Conservation (phyloP, 2,797 vertebrate genomes). For the Amphiprion clarkii region DNA sequence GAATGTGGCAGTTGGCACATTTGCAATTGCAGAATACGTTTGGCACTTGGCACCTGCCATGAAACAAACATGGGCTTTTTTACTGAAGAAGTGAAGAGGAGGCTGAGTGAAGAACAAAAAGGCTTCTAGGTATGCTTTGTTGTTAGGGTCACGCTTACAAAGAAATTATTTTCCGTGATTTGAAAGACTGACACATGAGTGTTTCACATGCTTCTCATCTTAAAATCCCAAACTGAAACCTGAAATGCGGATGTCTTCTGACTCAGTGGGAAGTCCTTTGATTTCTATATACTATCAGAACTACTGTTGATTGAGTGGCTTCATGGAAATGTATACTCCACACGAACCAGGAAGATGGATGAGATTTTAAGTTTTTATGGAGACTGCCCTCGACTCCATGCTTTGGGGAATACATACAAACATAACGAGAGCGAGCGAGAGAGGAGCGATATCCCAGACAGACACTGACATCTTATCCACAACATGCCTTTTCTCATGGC, state of each 20-base stretch:
- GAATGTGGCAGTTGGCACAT: not conserved
- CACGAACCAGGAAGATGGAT: slow-evolving; percentile 18
- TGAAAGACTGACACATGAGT: slow-evolving; percentile 19
- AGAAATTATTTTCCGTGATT: slow-evolving; percentile 24
- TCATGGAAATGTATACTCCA: slow-evolving; percentile 21
- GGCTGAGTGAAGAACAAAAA: slow-evolving; percentile 17
- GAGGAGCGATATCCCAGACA: slow-evolving; percentile 66
- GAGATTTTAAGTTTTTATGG: slow-evolving; percentile 33
- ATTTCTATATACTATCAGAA: slow-evolving; percentile 23
- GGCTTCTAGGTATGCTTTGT: not conserved
- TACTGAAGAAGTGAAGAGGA: not conserved
- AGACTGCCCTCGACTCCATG: slow-evolving; percentile 31
- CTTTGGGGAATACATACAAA: slow-evolving; percentile 17
- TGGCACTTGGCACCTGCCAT: not conserved
- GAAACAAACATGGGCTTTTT: not conserved
- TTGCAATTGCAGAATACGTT: not conserved
- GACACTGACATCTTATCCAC: slow-evolving; percentile 74
- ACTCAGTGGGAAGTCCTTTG: slow-evolving; percentile 25
- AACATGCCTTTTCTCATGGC: slow-evolving; percentile 61
- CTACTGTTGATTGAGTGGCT: slow-evolving; percentile 16
- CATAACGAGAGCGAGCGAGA: slow-evolving; percentile 16
- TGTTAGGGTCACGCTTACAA: slow-evolving; percentile 39
- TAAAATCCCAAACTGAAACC: not conserved
- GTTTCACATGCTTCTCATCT: slow-evolving; percentile 16
- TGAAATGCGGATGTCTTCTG: slow-evolving; percentile 32